Conservation (phyloP, 2,113 vertebrate species). For the Arothron firmamentum region DNA sequence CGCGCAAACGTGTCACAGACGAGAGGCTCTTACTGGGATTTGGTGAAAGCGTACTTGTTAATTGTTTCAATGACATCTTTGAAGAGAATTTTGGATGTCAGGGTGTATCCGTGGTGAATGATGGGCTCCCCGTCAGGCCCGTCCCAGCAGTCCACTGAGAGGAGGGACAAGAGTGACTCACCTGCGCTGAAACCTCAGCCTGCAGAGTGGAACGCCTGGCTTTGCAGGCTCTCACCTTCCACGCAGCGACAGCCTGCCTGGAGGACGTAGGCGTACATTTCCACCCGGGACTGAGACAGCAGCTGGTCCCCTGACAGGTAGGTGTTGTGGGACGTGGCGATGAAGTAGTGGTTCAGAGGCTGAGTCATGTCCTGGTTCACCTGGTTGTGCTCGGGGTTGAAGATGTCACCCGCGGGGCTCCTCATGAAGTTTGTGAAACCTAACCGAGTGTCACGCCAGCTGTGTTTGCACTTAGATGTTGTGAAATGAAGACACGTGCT, state of each 20-base stretch:
- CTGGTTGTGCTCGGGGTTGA: slow-evolving; percentile 85
- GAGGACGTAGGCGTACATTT: slow-evolving; percentile 95
- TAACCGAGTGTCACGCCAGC: slow-evolving; percentile 38
- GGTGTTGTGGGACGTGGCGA: slow-evolving; percentile 94
- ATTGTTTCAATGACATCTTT: slow-evolving; percentile 90
- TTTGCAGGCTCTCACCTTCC: slow-evolving; percentile 78
- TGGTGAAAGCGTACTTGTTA: slow-evolving; percentile 89
- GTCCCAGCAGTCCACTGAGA: slow-evolving; percentile 93
- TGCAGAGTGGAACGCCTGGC: neutral
- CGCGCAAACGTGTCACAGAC: too few species aligned
- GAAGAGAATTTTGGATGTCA: slow-evolving; percentile 80
- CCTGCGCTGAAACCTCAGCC: neutral
- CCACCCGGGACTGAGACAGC: slow-evolving; percentile 89
- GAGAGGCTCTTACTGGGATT: slow-evolving; percentile 81
- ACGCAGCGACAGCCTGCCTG: slow-evolving; percentile 92
- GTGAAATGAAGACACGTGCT: neutral
- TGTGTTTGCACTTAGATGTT: neutral
- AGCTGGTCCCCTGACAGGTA: slow-evolving; percentile 95
- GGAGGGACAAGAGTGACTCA: neutral
- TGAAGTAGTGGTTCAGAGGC: slow-evolving; percentile 88
- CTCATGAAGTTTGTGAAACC: slow-evolving; percentile 92
- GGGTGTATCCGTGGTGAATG: slow-evolving; percentile 92
- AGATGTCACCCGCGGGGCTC: slow-evolving; percentile 89
- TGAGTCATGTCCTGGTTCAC: slow-evolving; percentile 92
- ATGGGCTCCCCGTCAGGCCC: slow-evolving; percentile 93